These are phyloP conservation scores for Mormoops blainvillei DNA, from an alignment of 2,113 vertebrate genomes.

Conservation along the genomic window DNA sequence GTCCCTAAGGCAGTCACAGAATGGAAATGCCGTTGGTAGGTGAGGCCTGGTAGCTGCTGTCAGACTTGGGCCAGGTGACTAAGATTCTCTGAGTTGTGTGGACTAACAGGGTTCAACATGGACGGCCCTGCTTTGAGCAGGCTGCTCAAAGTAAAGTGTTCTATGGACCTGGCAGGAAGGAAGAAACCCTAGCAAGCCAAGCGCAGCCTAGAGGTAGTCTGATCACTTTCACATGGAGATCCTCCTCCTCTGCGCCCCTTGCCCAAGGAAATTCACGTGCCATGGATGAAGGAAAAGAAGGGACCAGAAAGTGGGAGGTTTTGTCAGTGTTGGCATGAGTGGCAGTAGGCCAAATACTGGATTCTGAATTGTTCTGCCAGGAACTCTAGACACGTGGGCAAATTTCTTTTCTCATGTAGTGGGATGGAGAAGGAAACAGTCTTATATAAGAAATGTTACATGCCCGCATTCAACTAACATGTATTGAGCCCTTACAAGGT, in stretches of 20 bases:
- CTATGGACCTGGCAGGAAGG: background rate
- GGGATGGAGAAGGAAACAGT: background rate
- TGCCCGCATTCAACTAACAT: background rate
- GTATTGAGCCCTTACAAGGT: background rate
- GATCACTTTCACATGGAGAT: background rate
- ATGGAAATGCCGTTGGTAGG: background rate
- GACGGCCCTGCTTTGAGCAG: background rate
- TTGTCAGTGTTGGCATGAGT: background rate
- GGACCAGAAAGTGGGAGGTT: background rate
- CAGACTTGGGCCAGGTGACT: background rate
- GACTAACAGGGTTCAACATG: background rate
- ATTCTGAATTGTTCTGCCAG: background rate
- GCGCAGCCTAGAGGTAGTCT: background rate
- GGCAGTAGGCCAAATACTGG: background rate
- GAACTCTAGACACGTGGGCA: background rate
- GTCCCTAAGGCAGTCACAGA: background rate
- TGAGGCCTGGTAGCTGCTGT: background rate
- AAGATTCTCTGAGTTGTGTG: background rate
- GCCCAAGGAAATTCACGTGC: background rate
- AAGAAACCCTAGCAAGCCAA: background rate
- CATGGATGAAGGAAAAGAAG: background rate
- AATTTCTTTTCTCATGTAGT: background rate
- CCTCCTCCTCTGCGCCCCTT: background rate
- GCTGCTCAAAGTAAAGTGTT: background rate
- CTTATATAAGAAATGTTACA: too few species aligned